phyloP scores from a whole-genome alignment of 2,113 vertebrate genomes.

The Clarias macrocephalus region DNA sequence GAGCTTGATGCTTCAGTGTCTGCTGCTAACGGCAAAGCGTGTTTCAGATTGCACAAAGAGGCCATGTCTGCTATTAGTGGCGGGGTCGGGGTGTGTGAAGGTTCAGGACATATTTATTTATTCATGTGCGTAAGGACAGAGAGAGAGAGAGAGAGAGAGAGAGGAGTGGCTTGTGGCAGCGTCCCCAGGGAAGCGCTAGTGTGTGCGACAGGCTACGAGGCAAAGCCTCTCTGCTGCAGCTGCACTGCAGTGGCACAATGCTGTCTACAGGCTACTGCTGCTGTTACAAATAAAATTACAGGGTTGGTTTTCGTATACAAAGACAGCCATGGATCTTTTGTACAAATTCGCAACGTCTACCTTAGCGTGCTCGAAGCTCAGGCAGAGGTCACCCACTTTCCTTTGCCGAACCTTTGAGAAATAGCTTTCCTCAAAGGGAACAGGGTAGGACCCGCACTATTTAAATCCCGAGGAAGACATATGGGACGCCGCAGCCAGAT shows the following conservation, averaged over 20 bases:
- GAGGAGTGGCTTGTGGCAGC: conserved; percentile 27
- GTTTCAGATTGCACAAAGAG: conserved; percentile 63
- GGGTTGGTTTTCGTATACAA: conserved; percentile 44
- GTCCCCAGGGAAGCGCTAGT: conserved; percentile 35
- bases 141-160: not conserved
- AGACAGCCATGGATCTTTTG: conserved; percentile 37
- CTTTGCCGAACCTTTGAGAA: conserved; percentile 34
- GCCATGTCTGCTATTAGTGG: conserved; percentile 54
- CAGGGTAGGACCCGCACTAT: conserved; percentile 62
- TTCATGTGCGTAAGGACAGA: conserved; percentile 26
- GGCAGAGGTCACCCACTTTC: conserved; percentile 8
- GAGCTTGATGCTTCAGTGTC: conserved; percentile 57
- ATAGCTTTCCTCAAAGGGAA: conserved; percentile 31
- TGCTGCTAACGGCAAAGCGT: conserved; percentile 52
- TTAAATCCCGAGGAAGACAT: conserved; percentile 66
- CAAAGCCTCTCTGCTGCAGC: conserved; percentile 61
- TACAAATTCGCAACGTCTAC: not conserved
- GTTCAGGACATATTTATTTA: conserved; percentile 52
- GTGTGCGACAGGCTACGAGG: conserved; percentile 27
- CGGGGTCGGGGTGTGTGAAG: conserved; percentile 11
- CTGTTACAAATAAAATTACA: conserved; percentile 62
- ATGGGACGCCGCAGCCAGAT: conserved; percentile 58
- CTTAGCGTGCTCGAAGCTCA: conserved; percentile 12
- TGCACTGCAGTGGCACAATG: conserved; percentile 67
- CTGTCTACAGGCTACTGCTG: conserved; percentile 55